Evolutionary conservation across 2,797 vertebrate genomes (phyloP).

Genomic region (Melanotaenia boesemani): DNA sequence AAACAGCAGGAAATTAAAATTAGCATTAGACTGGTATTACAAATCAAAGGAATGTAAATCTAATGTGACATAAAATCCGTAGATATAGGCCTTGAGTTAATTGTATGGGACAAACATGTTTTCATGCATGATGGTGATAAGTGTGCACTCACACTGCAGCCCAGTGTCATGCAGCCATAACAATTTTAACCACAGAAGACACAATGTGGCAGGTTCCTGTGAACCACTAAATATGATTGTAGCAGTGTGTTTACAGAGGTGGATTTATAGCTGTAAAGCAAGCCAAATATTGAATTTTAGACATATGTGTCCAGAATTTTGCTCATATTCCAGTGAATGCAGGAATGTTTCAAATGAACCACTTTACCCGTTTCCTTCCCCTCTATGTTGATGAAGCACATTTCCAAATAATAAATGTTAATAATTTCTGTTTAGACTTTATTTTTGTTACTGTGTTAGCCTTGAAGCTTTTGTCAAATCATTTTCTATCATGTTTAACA

Average conservation of each 20-base stretch:
- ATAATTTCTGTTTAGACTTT: not conserved
- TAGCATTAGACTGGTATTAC: not conserved
- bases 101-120: not conserved
- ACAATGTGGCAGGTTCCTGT: not conserved
- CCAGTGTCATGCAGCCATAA: not conserved
- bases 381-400: not conserved
- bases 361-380: not conserved
- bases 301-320: too few species aligned
- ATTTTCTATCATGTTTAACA: not conserved
- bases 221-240: not conserved
- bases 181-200: not conserved
- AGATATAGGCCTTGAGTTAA: not conserved
- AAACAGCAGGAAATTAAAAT: not conserved
- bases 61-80: constrained; percentile 11
- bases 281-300: not conserved
- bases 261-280: not conserved
- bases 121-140: not conserved
- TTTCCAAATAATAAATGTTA: not conserved
- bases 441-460: not conserved
- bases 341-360: too few species aligned
- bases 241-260: too few species aligned
- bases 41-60: not conserved
- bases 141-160: not conserved
- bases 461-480: not conserved
- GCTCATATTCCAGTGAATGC: too few species aligned